phyloP scores from a whole-genome alignment of 2,113 vertebrate genomes.

The Microcebus ravelobensis region DNA sequence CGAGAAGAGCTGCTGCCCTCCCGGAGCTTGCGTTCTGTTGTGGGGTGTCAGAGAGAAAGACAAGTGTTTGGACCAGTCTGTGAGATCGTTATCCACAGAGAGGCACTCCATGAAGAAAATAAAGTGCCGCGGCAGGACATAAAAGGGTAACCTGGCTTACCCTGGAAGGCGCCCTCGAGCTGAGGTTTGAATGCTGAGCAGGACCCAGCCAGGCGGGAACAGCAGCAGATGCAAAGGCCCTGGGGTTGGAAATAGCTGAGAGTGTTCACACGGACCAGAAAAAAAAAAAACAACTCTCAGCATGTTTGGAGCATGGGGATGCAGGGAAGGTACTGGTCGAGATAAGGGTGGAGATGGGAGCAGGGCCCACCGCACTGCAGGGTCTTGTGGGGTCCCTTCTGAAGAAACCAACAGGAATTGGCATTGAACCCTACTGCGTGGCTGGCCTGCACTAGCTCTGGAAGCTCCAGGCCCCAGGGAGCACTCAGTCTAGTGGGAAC shows the following conservation, averaged over 20 bases:
- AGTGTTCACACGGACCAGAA: accelerated
- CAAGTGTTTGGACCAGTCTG: accelerated
- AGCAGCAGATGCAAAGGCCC: neutral
- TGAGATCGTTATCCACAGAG: neutral
- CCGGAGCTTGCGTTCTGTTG: neutral
- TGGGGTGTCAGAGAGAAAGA: neutral
- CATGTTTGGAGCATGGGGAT: neutral
- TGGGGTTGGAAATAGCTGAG: neutral
- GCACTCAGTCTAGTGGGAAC: neutral
- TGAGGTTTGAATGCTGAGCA: neutral
- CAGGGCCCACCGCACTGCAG: neutral
- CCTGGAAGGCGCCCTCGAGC: neutral
- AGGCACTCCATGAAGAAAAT: neutral
- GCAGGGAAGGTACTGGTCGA: neutral
- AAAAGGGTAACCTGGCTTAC: neutral
- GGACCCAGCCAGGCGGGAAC: neutral
- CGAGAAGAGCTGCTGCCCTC: neutral
- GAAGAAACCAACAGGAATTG: neutral
- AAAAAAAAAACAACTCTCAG: neutral
- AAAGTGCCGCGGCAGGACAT: accelerated
- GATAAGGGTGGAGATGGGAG: too few relatives aligned
- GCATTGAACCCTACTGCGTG: neutral
- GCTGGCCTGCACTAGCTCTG: neutral
- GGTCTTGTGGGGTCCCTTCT: neutral
- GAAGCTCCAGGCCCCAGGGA: neutral